A percentile compares a stretch with the other conserved stretches of the same genome.
Conservation (phyloP, 2,888 invertebrate species). For the Nasonia oneida region DNA sequence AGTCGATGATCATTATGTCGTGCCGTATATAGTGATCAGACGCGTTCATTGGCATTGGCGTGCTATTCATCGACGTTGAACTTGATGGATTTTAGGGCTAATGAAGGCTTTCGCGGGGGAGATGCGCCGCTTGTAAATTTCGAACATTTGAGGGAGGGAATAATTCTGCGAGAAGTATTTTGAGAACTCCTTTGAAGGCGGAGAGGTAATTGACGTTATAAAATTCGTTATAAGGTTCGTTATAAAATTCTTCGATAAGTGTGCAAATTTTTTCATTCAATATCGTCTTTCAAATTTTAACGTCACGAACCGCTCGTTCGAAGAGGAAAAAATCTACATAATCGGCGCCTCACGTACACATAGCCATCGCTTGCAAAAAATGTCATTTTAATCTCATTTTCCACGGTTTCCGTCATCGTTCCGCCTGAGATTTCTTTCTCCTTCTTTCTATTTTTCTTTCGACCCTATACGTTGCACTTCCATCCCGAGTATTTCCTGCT, state of each 20-base stretch:
- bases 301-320: background rate
- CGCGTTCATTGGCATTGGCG: background rate
- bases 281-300: background rate
- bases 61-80: background rate
- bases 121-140: background rate
- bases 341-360: background rate
- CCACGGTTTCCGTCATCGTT: background rate
- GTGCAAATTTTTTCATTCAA: too few relatives aligned
- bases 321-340: too few relatives aligned
- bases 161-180: background rate
- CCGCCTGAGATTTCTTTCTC: conserved; percentile 8
- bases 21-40: background rate
- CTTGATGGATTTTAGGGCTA: conserved; percentile 8
- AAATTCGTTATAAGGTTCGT: background rate
- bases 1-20: background rate
- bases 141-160: background rate
- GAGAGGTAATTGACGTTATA: conserved; percentile 19
- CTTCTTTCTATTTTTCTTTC: background rate
- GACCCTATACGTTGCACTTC: background rate
- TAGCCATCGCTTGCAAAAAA: background rate
- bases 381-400: conserved; percentile 42
- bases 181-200: background rate
- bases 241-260: background rate
- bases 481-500: background rate
- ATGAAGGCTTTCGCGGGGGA: background rate